phyloP scores from a whole-genome alignment of 2,113 vertebrate genomes.

The Podarcis raffonei region DNA sequence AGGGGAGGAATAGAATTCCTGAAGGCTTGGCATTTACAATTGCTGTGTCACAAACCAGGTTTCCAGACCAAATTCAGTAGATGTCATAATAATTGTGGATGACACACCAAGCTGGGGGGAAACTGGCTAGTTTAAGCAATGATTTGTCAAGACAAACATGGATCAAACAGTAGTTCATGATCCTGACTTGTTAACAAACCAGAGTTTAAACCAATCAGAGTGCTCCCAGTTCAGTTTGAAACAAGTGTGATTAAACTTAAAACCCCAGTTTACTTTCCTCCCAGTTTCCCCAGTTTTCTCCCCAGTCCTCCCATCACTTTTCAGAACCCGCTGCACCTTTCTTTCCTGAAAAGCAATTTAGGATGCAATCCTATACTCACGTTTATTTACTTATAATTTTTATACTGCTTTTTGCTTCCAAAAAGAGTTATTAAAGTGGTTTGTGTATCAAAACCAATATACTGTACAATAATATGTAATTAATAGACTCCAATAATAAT shows the following conservation, averaged over 20 bases:
- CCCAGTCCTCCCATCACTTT: not conserved
- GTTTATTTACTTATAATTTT: too few relatives aligned
- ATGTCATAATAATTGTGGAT: not conserved
- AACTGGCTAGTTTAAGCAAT: not conserved
- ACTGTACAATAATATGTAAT: too few relatives aligned
- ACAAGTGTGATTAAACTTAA: too few relatives aligned
- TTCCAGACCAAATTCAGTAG: not conserved
- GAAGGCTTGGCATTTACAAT: not conserved
- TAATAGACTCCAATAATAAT: too few relatives aligned
- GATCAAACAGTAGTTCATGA: not conserved
- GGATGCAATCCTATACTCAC: not conserved
- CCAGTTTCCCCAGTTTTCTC: not conserved
- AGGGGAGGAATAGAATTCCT: too few relatives aligned
- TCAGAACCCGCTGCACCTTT: not conserved
- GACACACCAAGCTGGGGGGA: not conserved
- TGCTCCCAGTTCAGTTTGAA: not conserved
- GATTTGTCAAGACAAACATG: not conserved
- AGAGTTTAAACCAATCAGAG: not conserved
- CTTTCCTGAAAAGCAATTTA: not conserved
- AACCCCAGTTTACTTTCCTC: not conserved
- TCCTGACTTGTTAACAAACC: too few relatives aligned
- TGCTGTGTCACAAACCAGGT: not conserved
- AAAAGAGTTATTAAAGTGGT: too few relatives aligned
- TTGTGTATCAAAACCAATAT: too few relatives aligned
- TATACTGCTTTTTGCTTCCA: too few relatives aligned